These are phyloP conservation scores for Antheraea pernyi DNA, from an alignment of 1,140 invertebrate species.

Conservation along the genomic window DNA sequence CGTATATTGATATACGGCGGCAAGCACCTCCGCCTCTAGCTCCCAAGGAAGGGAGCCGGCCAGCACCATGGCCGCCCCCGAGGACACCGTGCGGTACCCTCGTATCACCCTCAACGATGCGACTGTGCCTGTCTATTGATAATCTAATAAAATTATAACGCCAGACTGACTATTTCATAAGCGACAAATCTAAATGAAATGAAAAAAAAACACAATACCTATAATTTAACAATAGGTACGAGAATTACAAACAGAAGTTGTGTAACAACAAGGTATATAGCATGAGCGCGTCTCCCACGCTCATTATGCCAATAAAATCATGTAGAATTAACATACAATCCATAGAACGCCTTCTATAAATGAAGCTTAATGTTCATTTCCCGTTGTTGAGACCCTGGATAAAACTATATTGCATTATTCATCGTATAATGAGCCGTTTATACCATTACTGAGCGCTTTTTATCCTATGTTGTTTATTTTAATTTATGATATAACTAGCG, in stretches of 20 bases:
- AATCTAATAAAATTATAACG: not conserved
- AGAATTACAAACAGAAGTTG: constrained; percentile 6
- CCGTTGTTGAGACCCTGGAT: constrained; percentile 24
- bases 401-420: not conserved
- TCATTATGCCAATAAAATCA: constrained; percentile 48
- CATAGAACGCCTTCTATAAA: constrained; percentile 41
- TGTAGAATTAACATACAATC: constrained; percentile 66
- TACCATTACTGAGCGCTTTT: not conserved
- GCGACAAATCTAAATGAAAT: not conserved
- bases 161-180: not conserved
- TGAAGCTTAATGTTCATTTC: constrained; percentile 55
- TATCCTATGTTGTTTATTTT: not conserved
- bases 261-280: not conserved
- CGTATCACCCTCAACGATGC: no score
- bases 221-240: not conserved
- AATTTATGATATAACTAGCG: no score
- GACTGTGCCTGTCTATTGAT: no score
- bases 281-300: constrained; percentile 43
- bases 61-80: no score
- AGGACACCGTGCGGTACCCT: no score
- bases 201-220: not conserved
- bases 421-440: not conserved
- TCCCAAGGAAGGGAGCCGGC: no score
- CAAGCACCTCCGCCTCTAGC: no score
- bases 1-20: no score